Conservation (phyloP, 1,140 invertebrate genomes). For the Drosophila dunni region DNA sequence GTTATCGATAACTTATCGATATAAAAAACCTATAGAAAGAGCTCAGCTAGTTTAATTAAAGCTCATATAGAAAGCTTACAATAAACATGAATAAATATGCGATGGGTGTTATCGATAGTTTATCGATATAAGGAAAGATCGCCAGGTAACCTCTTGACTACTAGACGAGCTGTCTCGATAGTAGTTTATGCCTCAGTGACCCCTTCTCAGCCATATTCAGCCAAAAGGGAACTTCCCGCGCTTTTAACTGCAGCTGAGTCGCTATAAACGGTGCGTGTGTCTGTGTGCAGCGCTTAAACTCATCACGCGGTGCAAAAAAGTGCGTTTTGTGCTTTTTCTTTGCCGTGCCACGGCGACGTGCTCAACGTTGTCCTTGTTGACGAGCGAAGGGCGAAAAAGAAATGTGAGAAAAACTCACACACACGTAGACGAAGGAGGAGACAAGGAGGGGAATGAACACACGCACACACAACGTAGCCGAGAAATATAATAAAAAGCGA, state of each 20-base stretch:
- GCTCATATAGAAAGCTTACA: too few relatives aligned
- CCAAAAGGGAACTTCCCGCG: not conserved
- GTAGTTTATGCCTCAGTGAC: not conserved
- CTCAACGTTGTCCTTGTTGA: slow-evolving; percentile 26
- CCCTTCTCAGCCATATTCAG: not conserved
- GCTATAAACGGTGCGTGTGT: slow-evolving; percentile 9
- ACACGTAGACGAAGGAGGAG: not conserved
- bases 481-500: slow-evolving; percentile 74
- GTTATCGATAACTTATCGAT: slow-evolving; percentile 4
- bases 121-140: not conserved
- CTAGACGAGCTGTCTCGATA: too few relatives aligned
- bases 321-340: slow-evolving; percentile 58
- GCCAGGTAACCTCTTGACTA: not conserved
- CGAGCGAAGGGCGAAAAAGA: slow-evolving; percentile 24
- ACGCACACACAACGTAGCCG: slow-evolving; percentile 24
- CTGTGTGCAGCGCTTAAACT: slow-evolving; percentile 45
- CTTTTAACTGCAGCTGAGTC: not conserved
- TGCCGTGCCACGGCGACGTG: slow-evolving; percentile 3
- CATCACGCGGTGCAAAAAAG: slow-evolving; percentile 78
- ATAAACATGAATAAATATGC: too few relatives aligned
- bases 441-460: not conserved
- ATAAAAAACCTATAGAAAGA: too few relatives aligned
- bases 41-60: too few relatives aligned
- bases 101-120: not conserved
- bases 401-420: slow-evolving; percentile 8